These are phyloP conservation scores for Melanaphis sacchari DNA, from an alignment of 1,140 invertebrate species.

Conservation along the genomic window DNA sequence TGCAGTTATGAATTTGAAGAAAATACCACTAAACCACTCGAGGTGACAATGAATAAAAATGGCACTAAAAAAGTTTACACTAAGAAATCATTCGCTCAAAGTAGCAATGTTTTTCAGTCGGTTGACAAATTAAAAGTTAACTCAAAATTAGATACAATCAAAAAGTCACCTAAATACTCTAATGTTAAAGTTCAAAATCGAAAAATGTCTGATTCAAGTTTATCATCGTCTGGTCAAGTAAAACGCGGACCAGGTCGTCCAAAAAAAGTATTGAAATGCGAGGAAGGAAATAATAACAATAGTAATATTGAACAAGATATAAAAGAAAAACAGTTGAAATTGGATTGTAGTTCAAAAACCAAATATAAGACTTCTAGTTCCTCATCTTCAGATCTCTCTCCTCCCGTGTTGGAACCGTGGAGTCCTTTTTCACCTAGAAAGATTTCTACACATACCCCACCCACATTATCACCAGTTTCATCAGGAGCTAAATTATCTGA, in stretches of 20 bases:
- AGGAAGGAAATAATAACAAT: not conserved
- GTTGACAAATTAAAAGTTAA: not conserved
- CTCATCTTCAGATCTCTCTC: conserved; percentile 51
- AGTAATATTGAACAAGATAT: not conserved
- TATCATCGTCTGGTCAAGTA: not conserved
- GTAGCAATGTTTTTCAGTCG: not conserved
- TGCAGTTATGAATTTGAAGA: not conserved
- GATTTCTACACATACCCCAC: conserved; percentile 42
- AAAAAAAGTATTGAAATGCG: conserved; percentile 32
- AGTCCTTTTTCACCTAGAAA: conserved; percentile 50
- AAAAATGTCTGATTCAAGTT: conserved; percentile 23
- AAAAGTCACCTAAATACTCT: not conserved
- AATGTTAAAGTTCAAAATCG: not conserved
- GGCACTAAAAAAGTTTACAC: not conserved
- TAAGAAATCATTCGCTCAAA: not conserved
- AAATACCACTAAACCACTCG: not conserved
- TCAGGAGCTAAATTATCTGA: conserved; percentile 12
- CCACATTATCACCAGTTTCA: conserved; percentile 29
- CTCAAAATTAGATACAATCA: conserved; percentile 12
- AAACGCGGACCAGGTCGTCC: conserved; percentile 50
- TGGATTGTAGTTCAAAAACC: conserved; percentile 24
- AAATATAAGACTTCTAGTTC: conserved; percentile 44
- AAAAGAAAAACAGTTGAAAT: conserved; percentile 32
- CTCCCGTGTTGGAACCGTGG: conserved; percentile 49
- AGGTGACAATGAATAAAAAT: not conserved